Percentiles rank a stretch among this genome's conserved stretches.
Conservation (phyloP, 2,888 invertebrate species). For the Azorinus chamasolen region DNA sequence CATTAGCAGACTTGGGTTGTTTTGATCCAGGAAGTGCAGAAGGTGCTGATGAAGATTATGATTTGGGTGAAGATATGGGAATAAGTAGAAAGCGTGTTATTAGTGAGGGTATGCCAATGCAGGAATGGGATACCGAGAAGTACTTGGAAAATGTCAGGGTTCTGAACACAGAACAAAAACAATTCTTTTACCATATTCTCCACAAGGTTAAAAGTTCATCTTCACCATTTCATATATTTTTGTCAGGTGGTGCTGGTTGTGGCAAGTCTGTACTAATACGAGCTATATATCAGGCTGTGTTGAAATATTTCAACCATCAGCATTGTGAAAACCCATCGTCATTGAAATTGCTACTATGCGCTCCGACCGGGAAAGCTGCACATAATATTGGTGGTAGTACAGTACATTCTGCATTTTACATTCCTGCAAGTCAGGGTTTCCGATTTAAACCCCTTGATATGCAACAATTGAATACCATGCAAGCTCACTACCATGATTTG, state of each 20-base stretch:
- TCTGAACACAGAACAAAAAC: conserved; percentile 19
- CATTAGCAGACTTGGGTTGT: conserved; percentile 20
- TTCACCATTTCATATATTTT: conserved; percentile 29
- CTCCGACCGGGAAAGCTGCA: conserved; percentile 65
- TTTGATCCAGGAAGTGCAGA: conserved; percentile 51
- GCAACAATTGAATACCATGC: conserved; percentile 44
- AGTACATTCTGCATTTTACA: conserved; percentile 53
- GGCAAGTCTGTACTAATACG: conserved; percentile 32
- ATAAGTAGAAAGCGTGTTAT: not conserved
- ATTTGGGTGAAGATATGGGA: conserved; percentile 30
- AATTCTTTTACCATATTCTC: conserved; percentile 24
- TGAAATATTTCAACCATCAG: conserved; percentile 24
- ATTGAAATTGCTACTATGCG: conserved; percentile 25
- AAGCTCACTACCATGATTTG: conserved; percentile 18
- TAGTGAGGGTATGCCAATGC: conserved; percentile 1
- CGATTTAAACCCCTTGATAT: conserved; percentile 48
- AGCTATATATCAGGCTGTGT: conserved; percentile 10
- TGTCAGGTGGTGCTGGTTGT: conserved; percentile 32
- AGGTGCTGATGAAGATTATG: conserved; percentile 28
- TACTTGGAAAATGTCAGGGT: conserved; percentile 1
- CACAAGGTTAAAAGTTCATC: conserved; percentile 7
- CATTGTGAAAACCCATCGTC: conserved; percentile 7
- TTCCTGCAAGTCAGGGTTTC: conserved; percentile 44
- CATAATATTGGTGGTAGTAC: conserved; percentile 58
- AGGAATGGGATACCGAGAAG: conserved; percentile 14